phyloP scores from a whole-genome alignment of 2,888 invertebrate species.

The Myopa tessellatipennis region DNA sequence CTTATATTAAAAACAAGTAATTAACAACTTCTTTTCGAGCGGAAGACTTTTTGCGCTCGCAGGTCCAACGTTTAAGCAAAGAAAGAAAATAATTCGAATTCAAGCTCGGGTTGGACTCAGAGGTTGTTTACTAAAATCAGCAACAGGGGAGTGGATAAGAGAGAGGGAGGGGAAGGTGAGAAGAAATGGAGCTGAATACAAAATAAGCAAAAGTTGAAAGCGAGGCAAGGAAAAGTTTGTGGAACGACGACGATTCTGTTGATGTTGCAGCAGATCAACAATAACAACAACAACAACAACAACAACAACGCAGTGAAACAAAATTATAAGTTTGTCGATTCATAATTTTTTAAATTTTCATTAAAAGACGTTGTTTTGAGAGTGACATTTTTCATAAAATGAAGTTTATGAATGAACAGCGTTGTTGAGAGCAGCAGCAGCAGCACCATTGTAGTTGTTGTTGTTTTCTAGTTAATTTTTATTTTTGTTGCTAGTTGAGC shows the following conservation, averaged over 20 bases:
- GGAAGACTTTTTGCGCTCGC: constrained; percentile 19
- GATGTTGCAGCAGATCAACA: not conserved
- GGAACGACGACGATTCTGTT: not conserved
- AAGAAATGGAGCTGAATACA: not conserved
- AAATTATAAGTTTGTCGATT: constrained; percentile 38
- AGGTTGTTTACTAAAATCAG: not conserved
- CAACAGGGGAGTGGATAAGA: not conserved
- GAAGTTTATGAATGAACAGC: constrained; percentile 7
- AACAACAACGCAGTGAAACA: not conserved
- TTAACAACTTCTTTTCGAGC: constrained; percentile 38
- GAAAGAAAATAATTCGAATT: not conserved
- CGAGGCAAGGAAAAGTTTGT: not conserved
- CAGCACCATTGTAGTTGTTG: constrained; percentile 15
- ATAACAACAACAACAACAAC: constrained; percentile 12
- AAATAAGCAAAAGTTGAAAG: not conserved
- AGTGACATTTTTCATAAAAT: constrained; percentile 38
- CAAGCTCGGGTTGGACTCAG: not conserved
- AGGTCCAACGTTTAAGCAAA: constrained; percentile 16
- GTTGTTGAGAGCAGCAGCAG: not conserved
- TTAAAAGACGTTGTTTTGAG: constrained; percentile 30
- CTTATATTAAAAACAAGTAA: constrained; percentile 27
- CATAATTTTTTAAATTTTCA: constrained; percentile 22
- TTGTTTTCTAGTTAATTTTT: not conserved
- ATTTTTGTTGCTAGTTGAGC: not conserved
- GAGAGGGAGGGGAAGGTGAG: not conserved